A percentile compares a stretch with the other conserved stretches of the same genome.
These are phyloP conservation scores for Mythimna impura DNA, from an alignment of 2,888 invertebrate genomes.

Conservation along the genomic window DNA sequence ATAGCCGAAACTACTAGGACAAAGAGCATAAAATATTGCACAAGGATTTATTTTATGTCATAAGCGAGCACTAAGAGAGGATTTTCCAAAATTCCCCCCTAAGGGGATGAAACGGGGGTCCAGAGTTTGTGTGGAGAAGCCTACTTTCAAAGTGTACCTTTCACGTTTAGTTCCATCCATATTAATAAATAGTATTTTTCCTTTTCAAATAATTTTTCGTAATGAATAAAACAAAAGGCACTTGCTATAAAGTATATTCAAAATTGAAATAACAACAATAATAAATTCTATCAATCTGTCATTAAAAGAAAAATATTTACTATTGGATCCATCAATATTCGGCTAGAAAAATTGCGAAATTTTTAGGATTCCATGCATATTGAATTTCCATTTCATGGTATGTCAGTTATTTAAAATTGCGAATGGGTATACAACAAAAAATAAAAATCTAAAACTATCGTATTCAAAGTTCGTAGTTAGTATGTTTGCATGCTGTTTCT, in stretches of 20 bases:
- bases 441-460: neutral
- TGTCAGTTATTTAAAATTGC: neutral
- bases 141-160: too few relatives aligned
- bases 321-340: slow-evolving; percentile 6
- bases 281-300: neutral
- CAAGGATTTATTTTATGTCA: too few relatives aligned
- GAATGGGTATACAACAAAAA: neutral
- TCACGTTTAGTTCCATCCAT: too few relatives aligned
- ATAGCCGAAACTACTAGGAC: too few relatives aligned
- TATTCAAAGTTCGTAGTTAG: neutral
- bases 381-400: slow-evolving; percentile 22
- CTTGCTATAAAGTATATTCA: too few relatives aligned
- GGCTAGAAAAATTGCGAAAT: neutral
- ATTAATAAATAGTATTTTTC: too few relatives aligned
- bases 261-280: neutral
- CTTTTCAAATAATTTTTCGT: neutral
- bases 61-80: too few relatives aligned
- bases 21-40: too few relatives aligned
- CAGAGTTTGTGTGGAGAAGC: too few relatives aligned
- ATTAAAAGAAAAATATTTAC: neutral
- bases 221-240: neutral
- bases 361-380: slow-evolving; percentile 33
- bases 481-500: too few relatives aligned
- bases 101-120: too few relatives aligned
- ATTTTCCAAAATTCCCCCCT: too few relatives aligned